Conservation (phyloP, 1,140 invertebrate genomes). For the Leptinotarsa defecta region DNA sequence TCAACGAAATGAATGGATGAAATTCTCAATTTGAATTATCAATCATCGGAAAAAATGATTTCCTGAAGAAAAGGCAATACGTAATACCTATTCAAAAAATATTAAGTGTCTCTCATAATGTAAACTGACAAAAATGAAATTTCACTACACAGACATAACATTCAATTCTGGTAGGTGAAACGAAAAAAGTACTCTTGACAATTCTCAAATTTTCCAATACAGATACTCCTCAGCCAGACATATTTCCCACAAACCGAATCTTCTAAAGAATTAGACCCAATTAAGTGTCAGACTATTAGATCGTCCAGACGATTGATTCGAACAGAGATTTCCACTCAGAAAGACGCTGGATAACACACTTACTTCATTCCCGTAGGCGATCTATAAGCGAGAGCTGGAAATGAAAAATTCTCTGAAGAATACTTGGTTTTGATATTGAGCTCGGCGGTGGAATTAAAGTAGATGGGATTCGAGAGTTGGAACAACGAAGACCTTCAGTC, state of each 20-base stretch:
- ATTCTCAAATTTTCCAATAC: too few species aligned
- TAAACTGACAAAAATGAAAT: too few species aligned
- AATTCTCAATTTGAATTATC: too few species aligned
- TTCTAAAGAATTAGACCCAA: background rate
- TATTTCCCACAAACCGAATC: background rate
- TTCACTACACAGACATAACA: too few species aligned
- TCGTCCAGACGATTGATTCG: conserved; percentile 5
- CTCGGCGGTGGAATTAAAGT: background rate
- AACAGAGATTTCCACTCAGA: conserved; percentile 8
- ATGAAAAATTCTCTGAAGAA: background rate
- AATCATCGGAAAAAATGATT: too few species aligned
- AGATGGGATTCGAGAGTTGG: background rate
- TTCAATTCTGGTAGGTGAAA: too few species aligned
- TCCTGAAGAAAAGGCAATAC: too few species aligned
- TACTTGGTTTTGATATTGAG: background rate
- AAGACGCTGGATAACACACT: background rate
- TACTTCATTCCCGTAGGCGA: background rate
- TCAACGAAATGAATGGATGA: too few species aligned
- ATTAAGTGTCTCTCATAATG: too few species aligned
- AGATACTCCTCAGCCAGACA: background rate
- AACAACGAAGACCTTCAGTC: too few species aligned
- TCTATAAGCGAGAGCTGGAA: background rate
- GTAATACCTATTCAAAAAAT: too few species aligned
- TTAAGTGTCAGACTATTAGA: background rate
- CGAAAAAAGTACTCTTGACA: too few species aligned